Conservation (phyloP, 2,113 vertebrate species). For the Nanorana parkeri region DNA sequence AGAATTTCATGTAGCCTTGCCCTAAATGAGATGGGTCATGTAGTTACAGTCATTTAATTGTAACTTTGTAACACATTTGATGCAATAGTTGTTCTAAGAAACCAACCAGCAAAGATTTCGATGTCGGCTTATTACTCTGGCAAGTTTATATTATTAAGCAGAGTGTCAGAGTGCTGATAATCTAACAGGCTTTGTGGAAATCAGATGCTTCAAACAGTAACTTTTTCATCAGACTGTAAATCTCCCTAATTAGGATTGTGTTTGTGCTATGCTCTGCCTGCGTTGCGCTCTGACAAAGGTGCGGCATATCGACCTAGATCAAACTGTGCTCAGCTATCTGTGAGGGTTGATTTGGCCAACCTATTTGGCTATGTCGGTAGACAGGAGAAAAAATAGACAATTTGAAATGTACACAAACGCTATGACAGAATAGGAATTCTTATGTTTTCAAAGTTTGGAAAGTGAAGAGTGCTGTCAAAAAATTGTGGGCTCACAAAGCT, state of each 20-base stretch:
- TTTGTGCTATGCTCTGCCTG: slow-evolving; percentile 33
- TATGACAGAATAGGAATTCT: slow-evolving; percentile 5
- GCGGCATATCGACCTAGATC: slow-evolving; percentile 45
- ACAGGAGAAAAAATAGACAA: slow-evolving; percentile 19
- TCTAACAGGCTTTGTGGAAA: slow-evolving; percentile 41
- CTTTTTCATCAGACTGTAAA: slow-evolving; percentile 51
- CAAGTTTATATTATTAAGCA: slow-evolving; percentile 46
- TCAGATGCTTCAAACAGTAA: slow-evolving; percentile 36
- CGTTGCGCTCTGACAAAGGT: slow-evolving; percentile 42
- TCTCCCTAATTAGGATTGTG: slow-evolving; percentile 52
- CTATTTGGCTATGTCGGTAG: slow-evolving; percentile 36
- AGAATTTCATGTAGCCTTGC: background rate
- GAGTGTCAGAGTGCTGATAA: slow-evolving; percentile 34
- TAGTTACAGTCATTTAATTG: background rate
- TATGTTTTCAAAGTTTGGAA: slow-evolving; percentile 20
- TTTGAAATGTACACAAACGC: slow-evolving; percentile 13
- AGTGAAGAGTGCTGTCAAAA: slow-evolving; percentile 10
- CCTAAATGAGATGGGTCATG: background rate
- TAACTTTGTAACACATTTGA: background rate
- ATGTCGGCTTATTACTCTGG: background rate
- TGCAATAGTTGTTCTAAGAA: background rate
- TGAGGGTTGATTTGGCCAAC: slow-evolving; percentile 15
- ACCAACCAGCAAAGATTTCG: background rate
- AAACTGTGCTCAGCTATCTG: slow-evolving; percentile 29
- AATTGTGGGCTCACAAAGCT: background rate